phyloP scores from a whole-genome alignment of 1,140 invertebrate genomes.

The Episyrphus balteatus region DNA sequence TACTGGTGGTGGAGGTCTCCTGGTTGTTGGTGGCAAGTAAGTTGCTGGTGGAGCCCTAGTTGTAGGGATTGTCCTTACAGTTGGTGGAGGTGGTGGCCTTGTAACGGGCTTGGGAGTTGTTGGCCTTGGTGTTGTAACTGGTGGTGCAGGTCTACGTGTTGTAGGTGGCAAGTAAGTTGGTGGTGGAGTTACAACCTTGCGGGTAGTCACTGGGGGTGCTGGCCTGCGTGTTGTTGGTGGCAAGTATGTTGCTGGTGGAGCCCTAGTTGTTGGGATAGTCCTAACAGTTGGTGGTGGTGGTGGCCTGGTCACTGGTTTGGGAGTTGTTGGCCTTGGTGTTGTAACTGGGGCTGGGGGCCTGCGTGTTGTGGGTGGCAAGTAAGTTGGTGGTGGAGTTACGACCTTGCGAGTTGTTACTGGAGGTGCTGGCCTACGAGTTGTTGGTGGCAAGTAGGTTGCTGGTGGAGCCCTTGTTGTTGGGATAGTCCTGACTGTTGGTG shows the following conservation, averaged over 20 bases:
- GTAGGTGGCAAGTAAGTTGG: constrained; percentile 24
- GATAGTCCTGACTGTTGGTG: too few relatives aligned
- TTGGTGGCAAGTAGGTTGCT: constrained; percentile 2
- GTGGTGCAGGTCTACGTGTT: constrained; percentile 11
- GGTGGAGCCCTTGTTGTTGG: background rate
- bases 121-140: background rate
- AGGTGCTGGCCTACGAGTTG: background rate
- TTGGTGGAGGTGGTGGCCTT: constrained; percentile 1
- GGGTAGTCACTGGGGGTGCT: constrained; percentile 8
- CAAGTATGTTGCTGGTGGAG: constrained; percentile 10
- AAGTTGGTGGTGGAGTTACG: too few relatives aligned
- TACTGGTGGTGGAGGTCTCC: constrained; percentile 4
- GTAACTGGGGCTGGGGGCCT: too few relatives aligned
- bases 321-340: constrained; percentile 6
- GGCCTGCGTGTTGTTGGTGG: constrained; percentile 12
- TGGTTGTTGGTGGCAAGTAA: constrained; percentile 6
- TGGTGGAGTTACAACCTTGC: constrained; percentile 11
- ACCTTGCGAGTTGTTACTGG: too few relatives aligned
- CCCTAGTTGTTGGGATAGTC: constrained; percentile 8
- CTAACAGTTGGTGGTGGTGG: constrained; percentile 12
- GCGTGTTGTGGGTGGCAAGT: too few relatives aligned
- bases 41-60: constrained; percentile 14
- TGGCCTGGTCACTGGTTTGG: constrained; percentile 7
- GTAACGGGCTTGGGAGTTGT: background rate
- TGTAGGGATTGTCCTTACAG: constrained; percentile 12